Base-by-base conservation (phyloP, 2,797 vertebrate species). In the Phyllotis vaccarum region DNA sequence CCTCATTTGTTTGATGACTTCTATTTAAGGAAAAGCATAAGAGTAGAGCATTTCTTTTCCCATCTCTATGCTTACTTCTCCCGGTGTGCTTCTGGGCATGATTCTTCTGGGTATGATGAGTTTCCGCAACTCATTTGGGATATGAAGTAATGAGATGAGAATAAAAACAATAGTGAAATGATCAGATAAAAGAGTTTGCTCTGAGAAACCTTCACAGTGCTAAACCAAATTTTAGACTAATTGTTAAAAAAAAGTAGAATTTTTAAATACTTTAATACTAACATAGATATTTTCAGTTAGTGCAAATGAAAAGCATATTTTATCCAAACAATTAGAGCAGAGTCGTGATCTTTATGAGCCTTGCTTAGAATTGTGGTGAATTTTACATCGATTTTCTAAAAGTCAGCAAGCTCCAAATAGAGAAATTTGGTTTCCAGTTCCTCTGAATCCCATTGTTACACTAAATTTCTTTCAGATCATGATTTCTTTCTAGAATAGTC, bases 311-410 rank as follows among this genome's bases (percentile, higher is more conserved):
- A 94, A 95, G 5, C 34, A 52, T 7, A 46, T 10, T 21, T 93
- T 43, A 64, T 79, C 16, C 24, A 37, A 19, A 46, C 27, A 90
- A 80, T 83, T 72, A 72, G 76, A 46, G 58, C n/a, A 72, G 62
- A 89, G 86, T 27, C 19, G 49, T 24, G 2, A 37, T 87, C 11
- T 54, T 68, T 27, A 75, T 92, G 40, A 80, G 13, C 13, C 34
- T n/a, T 94, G 2, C 29, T 75, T 86, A 43, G 21, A 94, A 83
- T 64, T 86, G 54, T 27, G 68, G 31, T 74, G 0, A n/a, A 70
- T 64, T 95, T 96, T 81, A 83, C 7, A 17, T 22, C 52, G 62
- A 82, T 81, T 89, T 96, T 54, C 91, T 93, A 13, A 93, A 95
- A 83, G 62, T 31, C 27, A 75, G 58, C 31, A 66, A 81, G 14